Evolutionary conservation across 1,140 invertebrate species (phyloP), one percentile per base, ranked within the genome.

Genomic region (Lasaia peninsularis): DNA sequence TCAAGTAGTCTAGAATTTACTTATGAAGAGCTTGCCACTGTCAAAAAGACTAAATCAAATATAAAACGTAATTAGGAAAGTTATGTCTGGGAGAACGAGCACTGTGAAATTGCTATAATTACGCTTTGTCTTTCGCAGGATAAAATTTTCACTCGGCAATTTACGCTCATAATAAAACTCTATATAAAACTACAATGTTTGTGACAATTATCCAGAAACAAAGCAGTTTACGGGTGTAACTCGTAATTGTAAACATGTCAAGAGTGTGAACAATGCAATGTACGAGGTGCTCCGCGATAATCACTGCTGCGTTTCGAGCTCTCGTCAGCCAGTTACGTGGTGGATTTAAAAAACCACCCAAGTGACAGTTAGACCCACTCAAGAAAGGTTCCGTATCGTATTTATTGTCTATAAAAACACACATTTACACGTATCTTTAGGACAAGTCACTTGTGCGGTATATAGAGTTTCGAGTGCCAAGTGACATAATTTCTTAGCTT

Each of bases 141-240:
- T 44, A 44, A 20, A 44, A 44, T 44, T 44, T 44, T 44, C 40
- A 44, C 40, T 44, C 18, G 20, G 18, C 40, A 44, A 44, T 44
- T 44, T 44, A 44, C 40, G 40, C 11, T 44, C 40, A 44, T 44
- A 44, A 44, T 44, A 44, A 44, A 44, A 44, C 11, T 44, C 16
- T 21, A 44, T 18, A 44, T 44, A 44, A 44, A 44, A 44, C 40
- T 44, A 44, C 40, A 44, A 44, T 44, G 40, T 44, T 44, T 44
- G 40, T 44, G 40, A 44, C 40, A 44, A 44, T 44, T 44, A 44
- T 44, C 40, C 18, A 18, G 18, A 48, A 48, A 48, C 40, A 48
- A 48, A 48, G 40, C 18, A 48, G 40, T 44, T 44, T 44, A 44
- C 40, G 18, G 40, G 14, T 44, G 14, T 44, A 44, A 44, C 40